A percentile compares a stretch with the other conserved stretches of the same genome.
phyloP scores from a whole-genome alignment of 2,113 vertebrate species.

The Hassar affinis region DNA sequence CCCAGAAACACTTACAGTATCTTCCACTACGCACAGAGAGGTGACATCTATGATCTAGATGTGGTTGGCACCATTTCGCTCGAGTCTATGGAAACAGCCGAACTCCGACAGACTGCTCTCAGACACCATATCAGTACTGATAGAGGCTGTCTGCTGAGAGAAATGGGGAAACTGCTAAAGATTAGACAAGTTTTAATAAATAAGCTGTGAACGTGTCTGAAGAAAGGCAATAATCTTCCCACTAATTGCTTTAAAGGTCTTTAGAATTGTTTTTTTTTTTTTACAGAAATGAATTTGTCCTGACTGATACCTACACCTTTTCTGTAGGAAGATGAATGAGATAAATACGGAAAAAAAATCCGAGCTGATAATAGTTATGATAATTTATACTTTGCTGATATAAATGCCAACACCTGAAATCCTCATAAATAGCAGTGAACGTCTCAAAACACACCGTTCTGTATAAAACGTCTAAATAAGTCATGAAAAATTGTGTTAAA shows the following conservation, averaged over 20 bases:
- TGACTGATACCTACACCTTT: background rate
- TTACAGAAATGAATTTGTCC: conserved; percentile 8
- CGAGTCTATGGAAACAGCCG: background rate
- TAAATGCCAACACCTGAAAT: background rate
- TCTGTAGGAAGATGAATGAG: background rate
- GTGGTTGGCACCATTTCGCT: conserved; percentile 52
- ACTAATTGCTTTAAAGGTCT: background rate
- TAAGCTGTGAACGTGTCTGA: conserved; percentile 85
- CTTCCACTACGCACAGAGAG: background rate
- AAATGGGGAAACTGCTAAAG: conserved; percentile 77
- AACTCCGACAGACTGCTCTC: background rate
- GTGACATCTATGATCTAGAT: conserved; percentile 41
- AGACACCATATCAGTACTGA: conserved; percentile 53
- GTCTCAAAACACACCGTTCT: background rate
- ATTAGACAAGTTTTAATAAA: conserved; percentile 83
- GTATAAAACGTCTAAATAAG: background rate
- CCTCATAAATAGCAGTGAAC: background rate
- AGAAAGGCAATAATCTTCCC: conserved; percentile 55
- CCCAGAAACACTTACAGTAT: background rate
- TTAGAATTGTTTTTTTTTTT: background rate
- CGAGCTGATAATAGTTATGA: too few species aligned
- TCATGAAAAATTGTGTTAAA: background rate
- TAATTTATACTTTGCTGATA: background rate
- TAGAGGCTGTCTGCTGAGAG: conserved; percentile 72
- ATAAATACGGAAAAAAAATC: too few species aligned